Base-by-base conservation (phyloP, 1,140 invertebrate species). In the Drosophila suzukii region DNA sequence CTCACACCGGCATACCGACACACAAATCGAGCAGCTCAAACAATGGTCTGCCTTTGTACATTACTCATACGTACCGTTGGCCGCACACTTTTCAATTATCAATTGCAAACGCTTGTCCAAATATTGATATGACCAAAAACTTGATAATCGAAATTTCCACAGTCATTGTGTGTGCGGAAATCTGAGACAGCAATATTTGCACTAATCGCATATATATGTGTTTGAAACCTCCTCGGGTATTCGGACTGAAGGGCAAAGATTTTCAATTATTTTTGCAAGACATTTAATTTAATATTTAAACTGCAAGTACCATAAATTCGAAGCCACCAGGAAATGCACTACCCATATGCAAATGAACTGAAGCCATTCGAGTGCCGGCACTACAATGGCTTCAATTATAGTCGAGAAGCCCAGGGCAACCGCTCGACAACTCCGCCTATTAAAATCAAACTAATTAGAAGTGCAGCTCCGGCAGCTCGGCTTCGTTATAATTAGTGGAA, bases 61-160 rank as follows among this genome's bases (percentile, higher is more conserved):
- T 76, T 76, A 76, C 73, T 67, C 73, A 76, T 76, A 76, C 73
- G 73, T 67, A 50, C 41, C 62, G 73, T 59, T 76, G 73, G 41
- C 73, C 54, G 61, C 61, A 75, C 73, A 76, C 61, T 76, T 76
- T 75, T 76, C 72, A 76, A 76, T 76, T 76, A 76, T 76, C 73
- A 76, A 67, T 75, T 54, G 61, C 53, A 76, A 76, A 67, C 61
- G 72, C 62, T 76, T 76, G 73, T 76, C 54, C 39, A 76, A 76
- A 76, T 76, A 76, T 76, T 76, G 73, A 76, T 76, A 67, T 59
- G 61, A 47, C 34, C 61, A 58, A 66, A 56, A 57, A 67, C 73
- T 75, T 58, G 73, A 76, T 76, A 76, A 76, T 76, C 73, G 73
- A 76, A 76, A 59, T 67, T 44, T 20, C 46, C 13, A 39, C 44